Evolutionary conservation across 2,888 invertebrate species (phyloP), one percentile per base, ranked within the genome.

Genomic region (Bellardia pandia): DNA sequence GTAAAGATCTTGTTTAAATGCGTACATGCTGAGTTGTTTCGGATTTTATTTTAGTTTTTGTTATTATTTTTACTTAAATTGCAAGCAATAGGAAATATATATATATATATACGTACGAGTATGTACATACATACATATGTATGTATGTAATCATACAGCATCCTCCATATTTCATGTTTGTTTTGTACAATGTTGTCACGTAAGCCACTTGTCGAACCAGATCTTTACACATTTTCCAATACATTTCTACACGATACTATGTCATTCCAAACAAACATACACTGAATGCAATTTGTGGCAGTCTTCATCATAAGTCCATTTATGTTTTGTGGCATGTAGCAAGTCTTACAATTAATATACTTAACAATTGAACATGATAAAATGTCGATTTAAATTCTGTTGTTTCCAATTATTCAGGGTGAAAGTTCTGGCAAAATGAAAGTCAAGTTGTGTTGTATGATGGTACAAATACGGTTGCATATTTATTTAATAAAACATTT

Each of bases 161-260:
- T 71, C 77, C 64, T 37, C 16, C 60, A 56, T 84, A 33, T 77
- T 80, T 84, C 75, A 83, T 75, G 78, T 83, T 79, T 74, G 30
- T 72, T 81, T 77, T 58, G 2, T 56, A 33, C 58, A 76, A 51
- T 72, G 37, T 83, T 80, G 72, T 87, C 87, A 87, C 87, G 87
- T 87, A 87, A 48, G 81, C 87, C 87, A 87, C 74, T 81, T 68
- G 87, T 74, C 77, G 45, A 77, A 87, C 87, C 80, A 87, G 87
- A 85, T 68, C 84, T 81, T 74, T 14, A 37, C 2, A 58, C 23
- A 48, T 23, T 62, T 56, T 11, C 48, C 74, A 33, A 72, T 71
- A 56, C 14, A 56, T 23, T 30, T 53, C 30, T 9, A 37, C 13
- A 3, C 33, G 56, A 33, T 14, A 62, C 62, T 37, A 51, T 56